phyloP scores from a whole-genome alignment of 1,140 invertebrate genomes.

The Holotrichia oblita region DNA sequence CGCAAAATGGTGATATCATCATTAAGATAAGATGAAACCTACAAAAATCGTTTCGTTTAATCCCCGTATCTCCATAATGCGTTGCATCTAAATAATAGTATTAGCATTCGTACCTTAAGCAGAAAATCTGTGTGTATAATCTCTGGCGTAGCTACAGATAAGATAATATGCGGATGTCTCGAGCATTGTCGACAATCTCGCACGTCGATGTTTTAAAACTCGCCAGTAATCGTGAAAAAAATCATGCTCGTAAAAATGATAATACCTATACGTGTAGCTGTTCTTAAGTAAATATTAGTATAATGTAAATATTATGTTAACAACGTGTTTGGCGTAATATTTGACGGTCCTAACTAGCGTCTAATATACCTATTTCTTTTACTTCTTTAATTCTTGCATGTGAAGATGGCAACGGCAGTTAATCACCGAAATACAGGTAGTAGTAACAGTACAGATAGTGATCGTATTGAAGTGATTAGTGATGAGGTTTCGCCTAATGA shows the following conservation, averaged over 20 bases:
- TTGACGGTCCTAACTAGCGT: not conserved
- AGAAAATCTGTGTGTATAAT: no score
- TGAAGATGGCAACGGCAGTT: not conserved
- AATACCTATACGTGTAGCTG: not conserved
- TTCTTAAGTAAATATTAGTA: not conserved
- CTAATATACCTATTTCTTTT: not conserved
- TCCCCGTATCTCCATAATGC: no score
- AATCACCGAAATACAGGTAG: not conserved
- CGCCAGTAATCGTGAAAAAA: not conserved
- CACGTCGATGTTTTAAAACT: not conserved
- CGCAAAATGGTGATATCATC: no score
- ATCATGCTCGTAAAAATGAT: not conserved
- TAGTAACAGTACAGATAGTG: not conserved
- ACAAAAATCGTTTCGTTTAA: no score
- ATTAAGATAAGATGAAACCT: no score
- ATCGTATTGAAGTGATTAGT: constrained; percentile 22
- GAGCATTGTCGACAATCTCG: not conserved
- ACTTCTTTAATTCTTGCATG: not conserved
- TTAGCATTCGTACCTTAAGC: no score
- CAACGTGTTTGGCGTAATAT: not conserved
- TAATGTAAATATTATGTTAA: not conserved
- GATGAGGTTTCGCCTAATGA: not conserved
- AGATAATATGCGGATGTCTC: not conserved
- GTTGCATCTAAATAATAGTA: no score
- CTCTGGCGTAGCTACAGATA: not conserved